These are phyloP conservation scores for Hoplodrina blanda DNA, from an alignment of 2,888 invertebrate genomes.

Conservation along the genomic window DNA sequence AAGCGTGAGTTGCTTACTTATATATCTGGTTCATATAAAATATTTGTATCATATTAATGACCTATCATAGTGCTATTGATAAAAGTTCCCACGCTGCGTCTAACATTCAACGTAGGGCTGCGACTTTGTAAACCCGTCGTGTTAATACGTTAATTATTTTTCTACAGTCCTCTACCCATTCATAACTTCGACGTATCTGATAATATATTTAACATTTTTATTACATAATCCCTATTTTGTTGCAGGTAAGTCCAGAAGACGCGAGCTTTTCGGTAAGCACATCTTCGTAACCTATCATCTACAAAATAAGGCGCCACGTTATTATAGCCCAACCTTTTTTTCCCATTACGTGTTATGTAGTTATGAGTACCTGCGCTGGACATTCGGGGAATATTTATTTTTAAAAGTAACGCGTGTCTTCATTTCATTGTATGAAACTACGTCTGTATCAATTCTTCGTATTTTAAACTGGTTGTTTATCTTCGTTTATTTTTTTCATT, in stretches of 20 bases:
- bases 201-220: constrained; percentile 35
- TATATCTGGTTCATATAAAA: constrained; percentile 50
- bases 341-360: constrained; percentile 42
- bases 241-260: constrained; percentile 71
- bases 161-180: constrained; percentile 29
- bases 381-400: constrained; percentile 64
- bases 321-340: constrained; percentile 48
- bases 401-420: constrained; percentile 58
- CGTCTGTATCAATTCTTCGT: constrained; percentile 60
- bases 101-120: constrained; percentile 37
- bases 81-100: constrained; percentile 52
- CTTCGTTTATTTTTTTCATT: constrained; percentile 52
- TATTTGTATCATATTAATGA: constrained; percentile 48
- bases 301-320: constrained; percentile 57
- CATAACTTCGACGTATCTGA: constrained; percentile 27
- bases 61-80: constrained; percentile 44
- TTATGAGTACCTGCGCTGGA: constrained; percentile 42
- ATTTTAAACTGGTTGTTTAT: constrained; percentile 65
- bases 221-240: constrained; percentile 63
- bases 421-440: constrained; percentile 63
- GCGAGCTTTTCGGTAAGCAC: constrained; percentile 60
- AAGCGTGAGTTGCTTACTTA: constrained; percentile 50
- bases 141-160: constrained; percentile 36
- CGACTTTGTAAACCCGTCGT: constrained; percentile 20
- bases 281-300: constrained; percentile 48